Base-by-base conservation (phyloP, 2,797 vertebrate genomes). In the Hippocampus kuda region DNA sequence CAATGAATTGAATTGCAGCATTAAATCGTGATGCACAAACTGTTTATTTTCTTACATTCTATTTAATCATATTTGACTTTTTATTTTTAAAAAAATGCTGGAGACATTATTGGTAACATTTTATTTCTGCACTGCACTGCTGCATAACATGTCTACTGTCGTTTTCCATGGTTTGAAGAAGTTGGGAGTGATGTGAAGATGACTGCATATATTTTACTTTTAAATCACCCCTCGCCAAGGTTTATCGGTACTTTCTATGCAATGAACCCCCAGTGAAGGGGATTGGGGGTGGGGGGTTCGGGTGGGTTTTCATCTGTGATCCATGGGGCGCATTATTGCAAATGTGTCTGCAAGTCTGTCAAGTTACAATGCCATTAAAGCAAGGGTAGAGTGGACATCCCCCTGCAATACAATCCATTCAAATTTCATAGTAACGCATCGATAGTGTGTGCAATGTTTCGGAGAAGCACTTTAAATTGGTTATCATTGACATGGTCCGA, bases 311-410 rank as follows among this genome's bases (percentile, higher is more conserved):
- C 24, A 30, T 26, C 26, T 65, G 38, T 70, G 71, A 83, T 80
- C 68, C 83, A 75, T 77, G 68, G 57, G 71, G 53, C 63, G 70
- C 75, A 68, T 84, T 75, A 83, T 48, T 62, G 66, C 18, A 69
- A 71, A 70, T 74, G 68, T 72, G 53, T 77, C 78, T 69, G 66
- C 24, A 77, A 73, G 75, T 80, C 81, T 66, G 78, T 86, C 81
- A 80, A 73, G 79, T 73, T 46, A 70, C 65, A 51, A 34, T 54
- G 75, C 79, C 79, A 78, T 87, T 80, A 86, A 78, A 82, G 77
- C 83, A 86, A 89, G 86, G 86, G 72, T 83, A 74, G 67, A 75
- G 66, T 80, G 77, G 75, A 81, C 81, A 79, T 85, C 73, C 69
- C 34, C 77, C 68, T 73, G 72, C 56, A 8, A 68, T 63, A 68